These are phyloP conservation scores for Cygnus atratus DNA, from an alignment of 2,113 vertebrate species.

Conservation along the genomic window DNA sequence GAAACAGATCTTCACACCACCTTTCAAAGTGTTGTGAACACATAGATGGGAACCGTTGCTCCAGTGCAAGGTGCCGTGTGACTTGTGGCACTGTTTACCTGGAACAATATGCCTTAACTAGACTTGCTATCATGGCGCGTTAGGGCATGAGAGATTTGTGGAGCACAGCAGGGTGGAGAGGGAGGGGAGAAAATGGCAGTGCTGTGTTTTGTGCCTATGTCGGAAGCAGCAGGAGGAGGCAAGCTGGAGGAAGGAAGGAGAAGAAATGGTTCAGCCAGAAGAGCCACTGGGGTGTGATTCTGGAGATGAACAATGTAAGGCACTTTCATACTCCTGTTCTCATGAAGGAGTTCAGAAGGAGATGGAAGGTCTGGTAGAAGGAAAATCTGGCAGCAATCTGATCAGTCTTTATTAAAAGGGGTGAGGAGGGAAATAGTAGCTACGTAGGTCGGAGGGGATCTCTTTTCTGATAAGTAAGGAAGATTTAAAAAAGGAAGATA, in stretches of 20 bases:
- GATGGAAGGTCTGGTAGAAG: neutral
- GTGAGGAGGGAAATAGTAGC: no score
- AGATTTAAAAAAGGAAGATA: neutral
- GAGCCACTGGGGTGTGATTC: neutral
- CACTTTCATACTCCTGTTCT: neutral
- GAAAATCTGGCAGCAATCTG: no score
- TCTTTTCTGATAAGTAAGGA: neutral
- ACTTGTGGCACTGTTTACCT: neutral
- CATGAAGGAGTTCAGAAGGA: neutral
- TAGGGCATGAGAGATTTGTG: neutral
- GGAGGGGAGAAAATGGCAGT: neutral
- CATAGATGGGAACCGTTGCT: neutral
- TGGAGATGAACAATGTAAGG: neutral
- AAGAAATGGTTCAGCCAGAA: neutral
- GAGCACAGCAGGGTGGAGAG: neutral
- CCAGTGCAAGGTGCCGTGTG: fast-evolving
- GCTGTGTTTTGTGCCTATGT: neutral
- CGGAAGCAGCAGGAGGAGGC: neutral
- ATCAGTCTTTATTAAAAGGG: no score
- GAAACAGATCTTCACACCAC: neutral
- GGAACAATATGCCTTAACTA: neutral
- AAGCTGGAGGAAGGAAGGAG: neutral
- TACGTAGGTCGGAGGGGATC: neutral
- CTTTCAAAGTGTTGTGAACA: neutral
- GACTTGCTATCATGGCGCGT: no score